phyloP scores from a whole-genome alignment of 2,888 invertebrate genomes.

The Opisthograptis luteolata region DNA sequence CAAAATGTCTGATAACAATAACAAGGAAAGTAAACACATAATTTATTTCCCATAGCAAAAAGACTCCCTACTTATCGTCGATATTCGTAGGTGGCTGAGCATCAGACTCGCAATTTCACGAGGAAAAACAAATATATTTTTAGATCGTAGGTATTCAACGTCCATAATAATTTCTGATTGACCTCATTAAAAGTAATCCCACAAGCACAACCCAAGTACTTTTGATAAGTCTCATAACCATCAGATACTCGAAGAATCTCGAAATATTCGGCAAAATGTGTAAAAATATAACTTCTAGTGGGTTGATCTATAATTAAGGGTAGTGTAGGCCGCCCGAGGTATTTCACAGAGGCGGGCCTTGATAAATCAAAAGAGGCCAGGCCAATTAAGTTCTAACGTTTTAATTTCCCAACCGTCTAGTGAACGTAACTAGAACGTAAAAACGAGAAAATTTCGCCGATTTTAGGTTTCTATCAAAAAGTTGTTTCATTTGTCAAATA shows the following conservation, averaged over 20 bases:
- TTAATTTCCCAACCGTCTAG: slow-evolving; percentile 28
- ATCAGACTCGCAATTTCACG: not conserved
- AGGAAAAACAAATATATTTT: slow-evolving; percentile 8
- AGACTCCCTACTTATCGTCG: slow-evolving; percentile 1
- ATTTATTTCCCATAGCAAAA: slow-evolving; percentile 1
- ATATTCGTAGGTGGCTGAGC: not conserved
- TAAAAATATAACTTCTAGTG: slow-evolving; percentile 22
- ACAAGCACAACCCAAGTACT: slow-evolving; percentile 5
- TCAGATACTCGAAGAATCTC: not conserved
- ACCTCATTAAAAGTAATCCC: slow-evolving; percentile 5
- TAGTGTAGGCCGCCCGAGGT: slow-evolving; percentile 22
- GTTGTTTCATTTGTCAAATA: too few species aligned
- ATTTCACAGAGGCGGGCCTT: slow-evolving; percentile 35
- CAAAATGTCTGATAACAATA: slow-evolving; percentile 8
- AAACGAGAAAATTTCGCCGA: slow-evolving; percentile 12
- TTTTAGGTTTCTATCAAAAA: too few species aligned
- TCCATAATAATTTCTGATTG: slow-evolving; percentile 7
- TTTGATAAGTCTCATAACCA: slow-evolving; percentile 5
- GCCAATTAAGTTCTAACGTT: slow-evolving; percentile 34
- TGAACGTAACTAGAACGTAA: slow-evolving; percentile 9
- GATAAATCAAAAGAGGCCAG: slow-evolving; percentile 36
- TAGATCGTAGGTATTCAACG: not conserved
- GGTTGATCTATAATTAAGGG: slow-evolving; percentile 27
- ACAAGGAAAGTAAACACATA: slow-evolving; percentile 9
- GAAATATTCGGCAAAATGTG: not conserved